phyloP scores from a whole-genome alignment of 2,113 vertebrate species.

The Phycodurus eques region DNA sequence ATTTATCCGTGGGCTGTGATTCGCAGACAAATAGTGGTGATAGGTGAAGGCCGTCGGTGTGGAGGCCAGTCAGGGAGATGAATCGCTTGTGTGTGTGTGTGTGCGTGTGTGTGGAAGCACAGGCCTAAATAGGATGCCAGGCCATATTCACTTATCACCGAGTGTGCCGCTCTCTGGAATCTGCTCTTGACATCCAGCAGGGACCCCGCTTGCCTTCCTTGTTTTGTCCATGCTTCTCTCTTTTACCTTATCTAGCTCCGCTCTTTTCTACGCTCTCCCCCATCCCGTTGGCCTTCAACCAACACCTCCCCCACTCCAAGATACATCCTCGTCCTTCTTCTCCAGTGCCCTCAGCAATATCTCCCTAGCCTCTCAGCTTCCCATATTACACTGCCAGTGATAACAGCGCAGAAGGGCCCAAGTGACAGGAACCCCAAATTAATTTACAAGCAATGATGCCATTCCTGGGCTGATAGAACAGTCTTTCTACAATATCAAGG shows the following conservation, averaged over 20 bases:
- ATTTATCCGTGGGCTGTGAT: constrained; percentile 92
- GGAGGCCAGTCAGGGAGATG: constrained; percentile 66
- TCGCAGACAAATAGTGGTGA: constrained; percentile 89
- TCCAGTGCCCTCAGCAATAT: constrained; percentile 54
- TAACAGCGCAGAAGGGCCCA: constrained; percentile 61
- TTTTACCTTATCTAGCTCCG: constrained; percentile 45
- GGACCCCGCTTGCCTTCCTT: constrained; percentile 61
- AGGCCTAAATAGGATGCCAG: constrained; percentile 83
- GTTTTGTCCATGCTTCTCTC: constrained; percentile 44
- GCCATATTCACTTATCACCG: constrained; percentile 89
- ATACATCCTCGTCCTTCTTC: constrained; percentile 8
- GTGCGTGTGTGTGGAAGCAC: constrained; percentile 40
- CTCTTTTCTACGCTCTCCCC: constrained; percentile 35
- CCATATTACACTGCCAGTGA: constrained; percentile 62
- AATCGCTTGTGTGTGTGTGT: constrained; percentile 42
- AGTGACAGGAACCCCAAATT: constrained; percentile 71
- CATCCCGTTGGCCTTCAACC: constrained; percentile 2
- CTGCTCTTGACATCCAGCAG: constrained; percentile 76
- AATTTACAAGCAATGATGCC: constrained; percentile 72
- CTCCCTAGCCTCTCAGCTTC: constrained; percentile 63
- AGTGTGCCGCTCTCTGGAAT: constrained; percentile 52
- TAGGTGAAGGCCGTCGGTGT: constrained; percentile 88
- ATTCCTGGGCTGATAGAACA: constrained; percentile 64
- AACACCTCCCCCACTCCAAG: background rate
- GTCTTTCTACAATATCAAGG: constrained; percentile 68